Evolutionary conservation across 2,888 invertebrate genomes (phyloP).

Genomic region (Lepidocyrtinus sp.): DNA sequence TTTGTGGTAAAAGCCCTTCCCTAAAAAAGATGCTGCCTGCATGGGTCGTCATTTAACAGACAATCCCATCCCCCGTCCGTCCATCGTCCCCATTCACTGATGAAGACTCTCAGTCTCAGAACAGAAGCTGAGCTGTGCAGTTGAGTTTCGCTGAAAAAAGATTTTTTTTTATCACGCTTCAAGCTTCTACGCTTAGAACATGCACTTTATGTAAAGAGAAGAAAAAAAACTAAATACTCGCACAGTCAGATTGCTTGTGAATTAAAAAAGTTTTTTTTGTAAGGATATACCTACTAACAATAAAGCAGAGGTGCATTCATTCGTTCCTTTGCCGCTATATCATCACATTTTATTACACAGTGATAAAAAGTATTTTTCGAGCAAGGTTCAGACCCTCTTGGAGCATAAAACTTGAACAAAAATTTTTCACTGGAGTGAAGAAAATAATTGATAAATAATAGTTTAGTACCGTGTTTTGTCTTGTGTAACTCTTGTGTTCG

Average conservation of each 20-base stretch:
- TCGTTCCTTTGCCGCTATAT: not conserved
- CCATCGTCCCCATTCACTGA: slow-evolving; percentile 65
- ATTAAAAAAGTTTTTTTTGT: not conserved
- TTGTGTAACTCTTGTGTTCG: slow-evolving; percentile 21
- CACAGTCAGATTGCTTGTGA: slow-evolving; percentile 9
- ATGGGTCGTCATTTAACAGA: slow-evolving; percentile 43
- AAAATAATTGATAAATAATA: no score
- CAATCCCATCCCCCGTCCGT: slow-evolving; percentile 66
- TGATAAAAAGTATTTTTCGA: no score
- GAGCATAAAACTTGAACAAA: no score
- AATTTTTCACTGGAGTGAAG: no score
- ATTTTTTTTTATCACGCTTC: slow-evolving; percentile 35
- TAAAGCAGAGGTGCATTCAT: not conserved
- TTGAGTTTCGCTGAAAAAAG: slow-evolving; percentile 51
- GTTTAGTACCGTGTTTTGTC: slow-evolving; percentile 1
- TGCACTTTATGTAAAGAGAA: not conserved
- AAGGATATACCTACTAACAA: slow-evolving; percentile 9
- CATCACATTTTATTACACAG: slow-evolving; percentile 3
- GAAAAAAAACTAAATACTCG: not conserved
- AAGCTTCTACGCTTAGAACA: not conserved
- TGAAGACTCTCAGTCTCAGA: slow-evolving; percentile 66
- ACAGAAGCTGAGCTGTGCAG: slow-evolving; percentile 68
- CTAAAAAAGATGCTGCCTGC: slow-evolving; percentile 41
- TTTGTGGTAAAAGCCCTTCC: slow-evolving; percentile 61
- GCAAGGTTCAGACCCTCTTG: no score